Evolutionary conservation across 2,888 invertebrate species (phyloP), one percentile per base, ranked within the genome.

Genomic region (Lithophane leautieri): DNA sequence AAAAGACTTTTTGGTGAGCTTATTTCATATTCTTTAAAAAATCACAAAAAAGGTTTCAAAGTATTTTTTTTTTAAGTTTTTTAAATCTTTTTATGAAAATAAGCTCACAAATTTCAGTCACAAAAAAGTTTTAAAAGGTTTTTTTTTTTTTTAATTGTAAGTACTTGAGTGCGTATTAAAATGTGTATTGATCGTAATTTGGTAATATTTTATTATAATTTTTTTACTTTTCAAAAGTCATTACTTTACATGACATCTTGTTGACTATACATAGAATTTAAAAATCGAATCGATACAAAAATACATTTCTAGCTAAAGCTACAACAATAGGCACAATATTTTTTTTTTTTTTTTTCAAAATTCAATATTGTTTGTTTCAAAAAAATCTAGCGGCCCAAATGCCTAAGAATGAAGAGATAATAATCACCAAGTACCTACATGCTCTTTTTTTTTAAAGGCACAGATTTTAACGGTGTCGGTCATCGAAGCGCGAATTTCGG

Each of bases 401-500:
- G 34, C 42, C 63, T 69, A 84, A 88, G 86, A 79, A 89, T 89
- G 76, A 87, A 89, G 89, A 81, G 84, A 89, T 90, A 89, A 87
- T 85, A 89, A 86, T 87, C 73, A 78, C 65, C 73, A 73, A 81
- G 60, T 75, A 78, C 7, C 2, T 19, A 50, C 73, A 67, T 40
- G 70, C 73, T 72, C 72, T 80, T 79, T 90, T 79, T 90, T 92
- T 91, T 92, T 22, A 90, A 89, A 89, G 90, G 86, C 85, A 88
- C 87, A 89, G 90, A 92, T 93, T 92, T 91, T 92, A 92, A 92
- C 91, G 89, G 92, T 82, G 73, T 76, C 70, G 78, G 81, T 86
- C 85, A 87, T 79, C 68, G 86, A 81, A 73, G 81, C 81, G 84
- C 84, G 82, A 92, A 93, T 89, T 92, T 93, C 92, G 91, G 94